These are phyloP conservation scores for Mobula birostris DNA, from an alignment of 2,113 vertebrate genomes.

Conservation along the genomic window DNA sequence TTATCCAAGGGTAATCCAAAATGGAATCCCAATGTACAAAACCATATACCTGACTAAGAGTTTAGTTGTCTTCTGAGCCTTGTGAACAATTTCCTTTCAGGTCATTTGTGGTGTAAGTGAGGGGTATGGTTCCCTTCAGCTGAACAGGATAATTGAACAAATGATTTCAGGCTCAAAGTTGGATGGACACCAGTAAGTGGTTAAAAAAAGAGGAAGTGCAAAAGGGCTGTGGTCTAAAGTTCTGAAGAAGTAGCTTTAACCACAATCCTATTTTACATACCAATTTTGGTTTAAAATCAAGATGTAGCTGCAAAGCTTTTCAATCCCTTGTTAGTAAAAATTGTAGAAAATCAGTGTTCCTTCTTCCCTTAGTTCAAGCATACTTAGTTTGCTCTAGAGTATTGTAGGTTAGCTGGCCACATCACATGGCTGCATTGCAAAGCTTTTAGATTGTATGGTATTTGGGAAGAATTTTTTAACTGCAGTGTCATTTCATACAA, in stretches of 20 bases:
- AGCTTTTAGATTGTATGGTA: neutral
- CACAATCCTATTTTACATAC: constrained; percentile 28
- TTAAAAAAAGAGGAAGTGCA: constrained; percentile 29
- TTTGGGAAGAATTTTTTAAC: neutral
- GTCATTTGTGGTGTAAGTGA: neutral
- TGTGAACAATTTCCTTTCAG: neutral
- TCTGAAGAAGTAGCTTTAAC: constrained; percentile 30
- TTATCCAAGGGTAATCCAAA: neutral
- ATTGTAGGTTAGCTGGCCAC: neutral
- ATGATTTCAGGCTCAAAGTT: constrained; percentile 17
- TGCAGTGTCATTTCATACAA: neutral
- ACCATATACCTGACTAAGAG: neutral
- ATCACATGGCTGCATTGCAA: neutral
- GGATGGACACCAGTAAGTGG: constrained; percentile 35
- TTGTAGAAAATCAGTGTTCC: neutral
- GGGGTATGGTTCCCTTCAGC: neutral
- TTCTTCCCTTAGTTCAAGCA: neutral
- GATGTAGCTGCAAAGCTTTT: constrained; percentile 10
- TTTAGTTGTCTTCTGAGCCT: neutral
- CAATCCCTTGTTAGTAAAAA: neutral
- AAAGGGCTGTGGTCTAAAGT: constrained; percentile 27
- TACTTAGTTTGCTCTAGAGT: neutral
- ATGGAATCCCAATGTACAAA: neutral
- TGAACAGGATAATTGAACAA: neutral
- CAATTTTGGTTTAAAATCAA: constrained; percentile 14